Conservation (phyloP, 2,113 vertebrate species). For the Oryzias woworae region DNA sequence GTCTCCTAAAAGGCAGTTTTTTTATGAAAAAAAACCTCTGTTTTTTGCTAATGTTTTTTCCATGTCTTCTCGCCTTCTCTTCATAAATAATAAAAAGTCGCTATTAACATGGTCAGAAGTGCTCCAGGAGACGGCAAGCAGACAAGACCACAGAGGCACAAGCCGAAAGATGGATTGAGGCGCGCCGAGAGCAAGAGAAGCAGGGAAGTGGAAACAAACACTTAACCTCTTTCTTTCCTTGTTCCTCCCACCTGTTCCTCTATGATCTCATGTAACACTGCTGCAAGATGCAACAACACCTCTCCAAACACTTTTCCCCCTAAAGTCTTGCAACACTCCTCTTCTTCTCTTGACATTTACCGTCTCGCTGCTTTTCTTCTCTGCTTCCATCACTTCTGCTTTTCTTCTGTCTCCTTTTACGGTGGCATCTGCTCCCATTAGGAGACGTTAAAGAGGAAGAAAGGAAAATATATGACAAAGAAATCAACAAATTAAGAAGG, state of each 20-base stretch:
- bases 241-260: slow-evolving; percentile 45
- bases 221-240: slow-evolving; percentile 42
- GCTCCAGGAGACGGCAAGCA: slow-evolving; percentile 14
- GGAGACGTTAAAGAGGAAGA: neutral
- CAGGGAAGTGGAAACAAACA: slow-evolving; percentile 45
- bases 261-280: slow-evolving; percentile 46
- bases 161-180: slow-evolving; percentile 31
- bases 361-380: slow-evolving; percentile 35
- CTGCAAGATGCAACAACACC: slow-evolving; percentile 49
- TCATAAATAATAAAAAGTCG: slow-evolving; percentile 57
- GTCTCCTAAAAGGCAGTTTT: slow-evolving; percentile 13
- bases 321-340: slow-evolving; percentile 25
- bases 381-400: slow-evolving; percentile 41
- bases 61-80: slow-evolving; percentile 44
- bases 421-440: slow-evolving; percentile 11
- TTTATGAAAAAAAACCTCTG: neutral
- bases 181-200: slow-evolving; percentile 31
- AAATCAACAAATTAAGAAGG: neutral
- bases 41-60: slow-evolving; percentile 58
- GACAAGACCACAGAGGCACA: slow-evolving; percentile 8
- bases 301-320: slow-evolving; percentile 29
- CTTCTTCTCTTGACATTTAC: slow-evolving; percentile 30
- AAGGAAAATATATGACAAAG: neutral
- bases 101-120: slow-evolving; percentile 44
- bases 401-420: slow-evolving; percentile 19